Evolutionary conservation across 2,888 invertebrate genomes (phyloP), one percentile per base, ranked within the genome.

Genomic region (Euproctis similis): DNA sequence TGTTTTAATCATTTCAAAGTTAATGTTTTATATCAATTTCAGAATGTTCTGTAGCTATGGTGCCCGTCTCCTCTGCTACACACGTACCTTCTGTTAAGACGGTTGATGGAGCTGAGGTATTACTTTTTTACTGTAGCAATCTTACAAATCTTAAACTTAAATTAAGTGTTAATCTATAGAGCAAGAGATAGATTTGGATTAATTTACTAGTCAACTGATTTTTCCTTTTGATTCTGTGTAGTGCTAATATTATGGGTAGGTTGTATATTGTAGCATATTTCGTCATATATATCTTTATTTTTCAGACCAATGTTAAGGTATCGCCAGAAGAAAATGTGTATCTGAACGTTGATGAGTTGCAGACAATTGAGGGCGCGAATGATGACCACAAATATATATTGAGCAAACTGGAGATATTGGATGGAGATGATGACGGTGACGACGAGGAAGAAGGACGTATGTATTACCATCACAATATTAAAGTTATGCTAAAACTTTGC

Each of bases 351-450:
- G 43, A 49, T 1, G 33, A 59, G 2, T 20, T 66, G 1, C 36
- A 55, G 1, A 31, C 46, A 1, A 23, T 49, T 2, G 47, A 42
- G 0, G 40, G 10, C 1, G 9, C 14, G 0, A 24, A 21, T 9
- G 46, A 41, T 1, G 30, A 38, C 0, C 41, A 47, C 8, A 62
- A 64, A 20, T 61, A 45, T 8, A 49, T 74, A 4, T 31, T 75
- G 4, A 54, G 66, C 11, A 72, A 75, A 17, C 30, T 74, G 19
- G 46, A 68, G 41, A 55, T 76, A 11, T 37, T 69, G 5, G 42
- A 62, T n/a, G 56, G 54, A 0, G 49, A 36, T 0, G 60, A 52
- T 1, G 58, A 58, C 0, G 51, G 47, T 1, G 21, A 24, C 0
- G 61, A 51, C 2, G 66, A 59, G 2, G 61, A 62, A 1, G 65